Percentiles rank a stretch among this genome's conserved stretches.
These are phyloP conservation scores for Arctia plantaginis DNA, from an alignment of 2,888 invertebrate genomes.

Conservation along the genomic window DNA sequence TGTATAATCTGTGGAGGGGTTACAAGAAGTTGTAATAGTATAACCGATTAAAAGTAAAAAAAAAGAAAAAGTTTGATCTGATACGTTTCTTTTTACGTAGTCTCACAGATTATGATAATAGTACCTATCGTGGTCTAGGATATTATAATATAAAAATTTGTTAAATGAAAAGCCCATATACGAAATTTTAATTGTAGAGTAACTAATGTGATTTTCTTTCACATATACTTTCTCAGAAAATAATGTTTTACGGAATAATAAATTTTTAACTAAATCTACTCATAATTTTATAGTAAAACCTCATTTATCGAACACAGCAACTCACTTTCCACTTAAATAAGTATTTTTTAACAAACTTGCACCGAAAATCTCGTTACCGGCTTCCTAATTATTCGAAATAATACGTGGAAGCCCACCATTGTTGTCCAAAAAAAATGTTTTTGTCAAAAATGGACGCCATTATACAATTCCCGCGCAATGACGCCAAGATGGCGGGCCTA, in stretches of 20 bases:
- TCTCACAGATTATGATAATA: neutral
- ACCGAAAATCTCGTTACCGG: constrained; percentile 71
- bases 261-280: neutral
- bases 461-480: constrained; percentile 73
- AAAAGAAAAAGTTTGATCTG: neutral
- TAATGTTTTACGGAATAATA: neutral
- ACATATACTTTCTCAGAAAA: neutral
- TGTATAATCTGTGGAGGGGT: constrained; percentile 16
- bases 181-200: no score
- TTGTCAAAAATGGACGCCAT: constrained; percentile 68
- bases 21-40: neutral
- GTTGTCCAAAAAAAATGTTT: constrained; percentile 72
- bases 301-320: constrained; percentile 28
- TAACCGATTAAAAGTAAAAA: no score
- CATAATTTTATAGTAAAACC: constrained; percentile 5
- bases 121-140: neutral
- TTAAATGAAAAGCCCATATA: neutral
- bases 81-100: neutral
- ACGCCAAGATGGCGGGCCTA: constrained; percentile 84
- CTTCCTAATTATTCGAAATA: constrained; percentile 83
- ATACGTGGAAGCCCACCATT: constrained; percentile 74
- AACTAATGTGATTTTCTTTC: no score
- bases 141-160: neutral
- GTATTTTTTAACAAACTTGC: constrained; percentile 57
- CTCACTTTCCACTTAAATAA: constrained; percentile 44